Conservation (phyloP, 1,140 invertebrate species). For the Hestina assimilis region DNA sequence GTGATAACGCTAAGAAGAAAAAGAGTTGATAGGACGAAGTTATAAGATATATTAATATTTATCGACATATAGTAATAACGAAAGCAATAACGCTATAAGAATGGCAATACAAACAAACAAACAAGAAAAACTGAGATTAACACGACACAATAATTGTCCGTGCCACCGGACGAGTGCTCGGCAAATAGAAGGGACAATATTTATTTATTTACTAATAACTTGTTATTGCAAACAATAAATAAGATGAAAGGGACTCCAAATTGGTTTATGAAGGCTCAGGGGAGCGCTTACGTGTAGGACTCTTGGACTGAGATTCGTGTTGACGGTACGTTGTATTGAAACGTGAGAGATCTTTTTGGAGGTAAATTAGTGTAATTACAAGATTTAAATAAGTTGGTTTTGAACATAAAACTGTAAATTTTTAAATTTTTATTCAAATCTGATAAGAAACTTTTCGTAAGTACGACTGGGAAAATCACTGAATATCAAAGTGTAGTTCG, state of each 20-base stretch:
- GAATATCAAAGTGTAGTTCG: too few relatives aligned
- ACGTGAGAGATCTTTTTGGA: too few relatives aligned
- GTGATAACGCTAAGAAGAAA: neutral
- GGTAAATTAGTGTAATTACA: too few relatives aligned
- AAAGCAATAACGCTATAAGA: conserved; percentile 45
- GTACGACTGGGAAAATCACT: too few relatives aligned
- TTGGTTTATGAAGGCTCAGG: conserved; percentile 69
- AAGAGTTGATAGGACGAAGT: conserved; percentile 7
- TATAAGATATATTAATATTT: conserved; percentile 2
- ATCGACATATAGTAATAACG: conserved; percentile 24
- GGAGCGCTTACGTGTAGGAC: conserved; percentile 31
- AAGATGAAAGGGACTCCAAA: conserved; percentile 71
- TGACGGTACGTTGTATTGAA: neutral
- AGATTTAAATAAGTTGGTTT: too few relatives aligned
- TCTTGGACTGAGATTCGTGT: neutral
- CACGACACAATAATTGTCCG: conserved; percentile 58
- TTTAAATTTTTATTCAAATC: too few relatives aligned
- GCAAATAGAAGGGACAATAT: conserved; percentile 68
- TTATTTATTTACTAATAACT: conserved; percentile 76
- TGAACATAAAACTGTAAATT: too few relatives aligned
- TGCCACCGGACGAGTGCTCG: conserved; percentile 54
- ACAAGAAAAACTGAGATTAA: conserved; percentile 61
- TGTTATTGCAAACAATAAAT: conserved; percentile 69
- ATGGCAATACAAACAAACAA: conserved; percentile 49
- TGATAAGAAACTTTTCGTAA: too few relatives aligned